These are phyloP conservation scores for Acanthosepion lycidas DNA, from an alignment of 2,888 invertebrate genomes.

Conservation along the genomic window DNA sequence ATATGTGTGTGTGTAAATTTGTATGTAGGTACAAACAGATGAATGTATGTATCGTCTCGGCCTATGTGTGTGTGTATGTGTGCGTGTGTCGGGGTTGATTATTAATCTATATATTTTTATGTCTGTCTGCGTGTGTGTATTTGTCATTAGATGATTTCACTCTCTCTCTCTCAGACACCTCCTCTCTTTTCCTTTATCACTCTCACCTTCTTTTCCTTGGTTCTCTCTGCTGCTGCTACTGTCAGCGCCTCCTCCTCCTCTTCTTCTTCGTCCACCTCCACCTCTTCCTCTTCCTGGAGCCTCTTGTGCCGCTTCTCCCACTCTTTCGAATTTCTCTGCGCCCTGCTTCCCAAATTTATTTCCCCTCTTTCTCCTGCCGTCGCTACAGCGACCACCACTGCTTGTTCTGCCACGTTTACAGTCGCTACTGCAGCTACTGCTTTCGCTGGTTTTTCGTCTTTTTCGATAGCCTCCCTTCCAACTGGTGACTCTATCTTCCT, in stretches of 20 bases:
- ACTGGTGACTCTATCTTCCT: neutral
- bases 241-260: neutral
- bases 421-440: neutral
- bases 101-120: neutral
- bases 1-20: neutral
- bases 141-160: neutral
- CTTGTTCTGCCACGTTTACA: neutral
- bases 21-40: neutral
- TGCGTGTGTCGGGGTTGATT: neutral
- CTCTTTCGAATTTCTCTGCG: neutral
- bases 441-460: neutral
- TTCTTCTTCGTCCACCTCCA: neutral
- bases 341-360: neutral
- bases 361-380: neutral
- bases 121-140: neutral
- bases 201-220: neutral
- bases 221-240: neutral
- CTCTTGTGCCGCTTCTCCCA: neutral
- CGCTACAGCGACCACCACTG: neutral
- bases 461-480: neutral
- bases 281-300: neutral
- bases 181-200: slow-evolving; percentile 1
- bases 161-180: neutral
- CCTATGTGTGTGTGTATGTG: neutral
- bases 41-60: neutral